Conservation (phyloP, 1,140 invertebrate species). For the Hyles euphorbiae region DNA sequence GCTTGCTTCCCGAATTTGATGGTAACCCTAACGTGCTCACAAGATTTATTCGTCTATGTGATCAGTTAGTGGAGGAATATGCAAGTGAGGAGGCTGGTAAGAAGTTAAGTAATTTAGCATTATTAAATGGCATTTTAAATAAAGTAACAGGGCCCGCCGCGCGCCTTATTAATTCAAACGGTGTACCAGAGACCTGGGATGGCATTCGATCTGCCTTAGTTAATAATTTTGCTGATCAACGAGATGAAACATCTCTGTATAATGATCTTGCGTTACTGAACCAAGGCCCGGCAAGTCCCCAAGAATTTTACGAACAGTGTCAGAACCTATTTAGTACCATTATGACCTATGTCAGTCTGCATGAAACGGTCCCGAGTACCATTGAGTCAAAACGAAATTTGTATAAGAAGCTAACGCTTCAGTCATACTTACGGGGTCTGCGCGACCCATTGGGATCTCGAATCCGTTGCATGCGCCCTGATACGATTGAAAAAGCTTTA, state of each 20-base stretch:
- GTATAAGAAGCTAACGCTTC: conserved; percentile 7
- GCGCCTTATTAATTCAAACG: conserved; percentile 23
- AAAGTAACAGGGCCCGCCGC: conserved; percentile 15
- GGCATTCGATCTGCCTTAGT: conserved; percentile 20
- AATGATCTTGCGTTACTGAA: conserved; percentile 18
- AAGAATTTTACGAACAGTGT: conserved; percentile 24
- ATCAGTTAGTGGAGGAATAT: conserved; percentile 11
- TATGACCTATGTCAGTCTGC: conserved; percentile 17
- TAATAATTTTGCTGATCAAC: conserved; percentile 26
- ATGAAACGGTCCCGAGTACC: conserved; percentile 2
- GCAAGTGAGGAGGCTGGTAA: conserved; percentile 4
- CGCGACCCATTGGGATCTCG: conserved; percentile 10
- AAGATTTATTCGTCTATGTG: conserved; percentile 16
- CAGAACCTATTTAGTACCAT: conserved; percentile 22
- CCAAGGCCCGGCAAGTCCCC: conserved; percentile 13
- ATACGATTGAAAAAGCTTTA: conserved; percentile 10
- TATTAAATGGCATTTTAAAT: conserved; percentile 19
- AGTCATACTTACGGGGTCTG: conserved; percentile 6
- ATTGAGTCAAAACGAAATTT: conserved; percentile 4
- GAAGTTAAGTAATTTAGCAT: too few relatives aligned
- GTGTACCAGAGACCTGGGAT: conserved; percentile 24
- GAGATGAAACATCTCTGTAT: conserved; percentile 20
- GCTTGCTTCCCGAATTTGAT: conserved; percentile 25
- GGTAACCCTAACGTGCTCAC: conserved; percentile 26
- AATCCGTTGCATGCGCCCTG: conserved; percentile 8